phyloP scores from a whole-genome alignment of 2,113 vertebrate species.

The Dipodomys merriami region DNA sequence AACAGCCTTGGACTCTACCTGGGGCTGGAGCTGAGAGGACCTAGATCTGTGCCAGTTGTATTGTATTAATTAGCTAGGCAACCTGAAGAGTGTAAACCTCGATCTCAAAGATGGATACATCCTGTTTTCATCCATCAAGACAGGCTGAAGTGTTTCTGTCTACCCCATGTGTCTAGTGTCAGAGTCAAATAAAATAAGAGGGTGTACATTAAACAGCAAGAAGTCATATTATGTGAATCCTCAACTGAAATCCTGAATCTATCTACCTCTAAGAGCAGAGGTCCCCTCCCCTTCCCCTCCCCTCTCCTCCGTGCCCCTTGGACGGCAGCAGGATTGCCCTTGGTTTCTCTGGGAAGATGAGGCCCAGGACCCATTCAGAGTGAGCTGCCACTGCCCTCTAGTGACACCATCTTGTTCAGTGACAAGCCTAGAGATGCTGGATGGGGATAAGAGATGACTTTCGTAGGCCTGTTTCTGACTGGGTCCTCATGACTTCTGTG shows the following conservation, averaged over 20 bases:
- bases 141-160: background rate
- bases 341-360: too few relatives aligned
- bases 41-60: background rate
- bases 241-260: rapidly evolving
- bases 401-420: background rate
- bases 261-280: background rate
- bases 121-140: background rate
- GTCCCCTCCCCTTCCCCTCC: too few relatives aligned
- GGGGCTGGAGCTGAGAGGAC: background rate
- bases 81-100: background rate
- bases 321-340: too few relatives aligned
- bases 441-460: background rate
- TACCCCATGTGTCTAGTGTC: background rate
- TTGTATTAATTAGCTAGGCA: background rate
- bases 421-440: background rate
- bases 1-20: background rate
- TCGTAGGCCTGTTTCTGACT: background rate
- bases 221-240: background rate
- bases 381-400: conserved; percentile 65
- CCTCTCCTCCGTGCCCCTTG: rapidly evolving
- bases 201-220: background rate
- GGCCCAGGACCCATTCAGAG: background rate
- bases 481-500: background rate
- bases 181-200: background rate
- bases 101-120: background rate